phyloP scores from a whole-genome alignment of 2,797 vertebrate species.

The Phoebastria nigripes region DNA sequence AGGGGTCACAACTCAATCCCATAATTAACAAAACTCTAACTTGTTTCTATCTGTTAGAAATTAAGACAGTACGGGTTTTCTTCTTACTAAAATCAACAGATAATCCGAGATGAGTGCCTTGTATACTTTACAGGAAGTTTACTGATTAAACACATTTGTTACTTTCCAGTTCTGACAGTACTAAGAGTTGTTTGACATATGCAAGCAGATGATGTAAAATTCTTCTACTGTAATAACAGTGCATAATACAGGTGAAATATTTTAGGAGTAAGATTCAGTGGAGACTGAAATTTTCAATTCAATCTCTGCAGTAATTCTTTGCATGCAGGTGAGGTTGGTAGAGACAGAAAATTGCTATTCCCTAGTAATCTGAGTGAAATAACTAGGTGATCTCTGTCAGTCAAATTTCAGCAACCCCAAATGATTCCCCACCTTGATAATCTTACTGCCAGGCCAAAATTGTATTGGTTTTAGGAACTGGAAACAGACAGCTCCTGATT shows the following conservation, averaged over 20 bases:
- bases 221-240: background rate
- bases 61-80: background rate
- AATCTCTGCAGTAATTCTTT: background rate
- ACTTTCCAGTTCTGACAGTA: background rate
- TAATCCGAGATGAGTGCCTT: background rate
- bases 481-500: background rate
- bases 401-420: background rate
- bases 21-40: background rate
- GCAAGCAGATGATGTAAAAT: background rate
- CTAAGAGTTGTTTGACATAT: background rate
- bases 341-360: background rate
- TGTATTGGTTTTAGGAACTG: background rate
- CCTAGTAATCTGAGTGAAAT: background rate
- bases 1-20: background rate
- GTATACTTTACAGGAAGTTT: background rate
- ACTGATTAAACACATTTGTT: background rate
- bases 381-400: background rate
- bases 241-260: background rate
- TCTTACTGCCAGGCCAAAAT: background rate
- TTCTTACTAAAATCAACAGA: background rate
- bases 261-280: background rate
- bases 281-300: background rate
- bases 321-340: background rate
- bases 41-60: background rate
- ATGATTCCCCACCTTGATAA: background rate